Conservation (phyloP, 1,140 invertebrate genomes). For the Rhopalosiphum padi region DNA sequence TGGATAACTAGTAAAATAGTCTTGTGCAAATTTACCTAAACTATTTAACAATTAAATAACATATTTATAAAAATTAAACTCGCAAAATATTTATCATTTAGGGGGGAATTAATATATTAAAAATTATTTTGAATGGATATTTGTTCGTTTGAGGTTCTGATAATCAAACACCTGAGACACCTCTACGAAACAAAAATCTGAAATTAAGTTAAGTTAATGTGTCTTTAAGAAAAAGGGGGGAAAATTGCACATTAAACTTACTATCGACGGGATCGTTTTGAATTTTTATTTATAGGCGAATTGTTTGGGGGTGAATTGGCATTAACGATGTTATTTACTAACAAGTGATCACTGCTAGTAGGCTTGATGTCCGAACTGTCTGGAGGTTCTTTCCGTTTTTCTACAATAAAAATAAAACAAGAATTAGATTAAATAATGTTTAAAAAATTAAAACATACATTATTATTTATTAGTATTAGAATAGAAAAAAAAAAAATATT, state of each 20-base stretch:
- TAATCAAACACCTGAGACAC: neutral
- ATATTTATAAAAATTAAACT: neutral
- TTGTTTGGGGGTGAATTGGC: conserved; percentile 67
- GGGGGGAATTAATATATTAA: neutral
- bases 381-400: conserved; percentile 86
- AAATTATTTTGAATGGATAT: neutral
- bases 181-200: conserved; percentile 30
- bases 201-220: conserved; percentile 59
- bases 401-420: conserved; percentile 67
- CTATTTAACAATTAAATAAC: neutral
- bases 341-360: conserved; percentile 68
- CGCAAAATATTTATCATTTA: neutral
- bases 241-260: conserved; percentile 67
- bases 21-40: neutral
- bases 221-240: conserved; percentile 1
- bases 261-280: conserved; percentile 79
- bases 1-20: neutral
- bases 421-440: neutral
- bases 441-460: neutral
- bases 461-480: too few species aligned
- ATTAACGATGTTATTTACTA: conserved; percentile 65
- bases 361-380: conserved; percentile 78
- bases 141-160: conserved; percentile 29
- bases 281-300: conserved; percentile 69
- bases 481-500: neutral